Conservation (phyloP, 2,113 vertebrate species). For the Drymodes brunneopygia region DNA sequence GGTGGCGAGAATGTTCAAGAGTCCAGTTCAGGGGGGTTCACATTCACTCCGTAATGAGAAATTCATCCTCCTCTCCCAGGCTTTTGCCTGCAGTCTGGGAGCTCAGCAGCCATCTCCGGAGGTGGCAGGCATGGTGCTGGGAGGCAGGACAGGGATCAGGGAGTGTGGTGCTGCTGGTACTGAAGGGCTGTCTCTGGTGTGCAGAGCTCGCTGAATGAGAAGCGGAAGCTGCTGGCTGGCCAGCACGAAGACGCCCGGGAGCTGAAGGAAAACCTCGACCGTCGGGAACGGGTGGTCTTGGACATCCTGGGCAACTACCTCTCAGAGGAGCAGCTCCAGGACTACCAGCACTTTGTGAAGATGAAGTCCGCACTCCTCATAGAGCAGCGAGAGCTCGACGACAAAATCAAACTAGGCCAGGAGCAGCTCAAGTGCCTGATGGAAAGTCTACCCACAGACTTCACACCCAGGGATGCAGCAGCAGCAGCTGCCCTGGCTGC, state of each 20-base stretch:
- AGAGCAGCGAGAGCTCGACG: conserved; percentile 88
- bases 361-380: conserved; percentile 89
- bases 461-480: conserved; percentile 28
- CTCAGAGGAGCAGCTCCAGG: conserved; percentile 77
- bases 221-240: conserved; percentile 82
- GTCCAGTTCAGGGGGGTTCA: not conserved
- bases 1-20: not conserved
- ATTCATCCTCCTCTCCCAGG: not conserved
- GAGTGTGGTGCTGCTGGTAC: not conserved
- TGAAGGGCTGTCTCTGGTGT: not conserved
- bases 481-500: conserved; percentile 45
- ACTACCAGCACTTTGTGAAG: conserved; percentile 87
- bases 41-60: accelerated
- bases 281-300: conserved; percentile 83
- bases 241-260: conserved; percentile 93
- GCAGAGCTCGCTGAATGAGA: conserved; percentile 85
- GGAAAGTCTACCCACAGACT: conserved; percentile 78
- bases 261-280: conserved; percentile 95
- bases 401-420: conserved; percentile 86
- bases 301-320: conserved; percentile 84
- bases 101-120: not conserved
- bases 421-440: conserved; percentile 84
- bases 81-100: not conserved
- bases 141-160: not conserved
- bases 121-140: not conserved